Evolutionary conservation across 2,797 vertebrate species (phyloP), one percentile per base, ranked within the genome.

Genomic region (Hyperoplus lanceolatus): DNA sequence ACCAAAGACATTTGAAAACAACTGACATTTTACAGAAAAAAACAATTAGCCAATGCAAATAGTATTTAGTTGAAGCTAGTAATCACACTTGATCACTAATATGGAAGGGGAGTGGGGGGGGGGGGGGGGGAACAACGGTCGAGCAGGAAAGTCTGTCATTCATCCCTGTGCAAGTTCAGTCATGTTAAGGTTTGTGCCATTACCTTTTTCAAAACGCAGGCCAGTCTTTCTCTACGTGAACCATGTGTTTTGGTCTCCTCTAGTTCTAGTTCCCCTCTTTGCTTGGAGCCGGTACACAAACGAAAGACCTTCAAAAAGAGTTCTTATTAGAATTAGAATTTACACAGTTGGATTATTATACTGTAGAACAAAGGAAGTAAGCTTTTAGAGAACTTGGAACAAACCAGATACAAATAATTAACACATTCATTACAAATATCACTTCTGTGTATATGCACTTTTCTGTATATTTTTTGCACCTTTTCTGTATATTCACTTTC

Each of bases 201-300:
- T 76, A 95, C 95, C 92, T 79, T 82, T 84, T 87, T 93, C 7
- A 93, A 53, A 65, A 73, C 6, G 48, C 7, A 4, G 45, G 3
- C 4, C 1, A 91, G 51, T 13, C 8, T 46, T 39, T 63, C 66
- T 60, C 6, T 43, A 0, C 4, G 18, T 51, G 89, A 77, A 16
- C 36, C 46, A 0, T 0, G 1, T 2, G 14, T n/a, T 67, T 8
- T 39, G 36, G 0, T 73, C 58, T 89, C 60, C 15, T 55, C 18
- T 16, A 3, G 2, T n/a, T 59, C 36, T 0, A 29, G 29, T 13
- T 75, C 54, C 21, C 11, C 42, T 70, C 56, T 66, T 62, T 49
- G 58, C 55, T 62, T 82, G 64, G 82, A 68, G 66, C 61, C 18
- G 16, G 54, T 50, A 3, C 0, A 0, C 68, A 95, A 84, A 36